A percentile compares a stretch with the other conserved stretches of the same genome.
Conservation (phyloP, 2,797 vertebrate genomes). For the Valencia hispanica region DNA sequence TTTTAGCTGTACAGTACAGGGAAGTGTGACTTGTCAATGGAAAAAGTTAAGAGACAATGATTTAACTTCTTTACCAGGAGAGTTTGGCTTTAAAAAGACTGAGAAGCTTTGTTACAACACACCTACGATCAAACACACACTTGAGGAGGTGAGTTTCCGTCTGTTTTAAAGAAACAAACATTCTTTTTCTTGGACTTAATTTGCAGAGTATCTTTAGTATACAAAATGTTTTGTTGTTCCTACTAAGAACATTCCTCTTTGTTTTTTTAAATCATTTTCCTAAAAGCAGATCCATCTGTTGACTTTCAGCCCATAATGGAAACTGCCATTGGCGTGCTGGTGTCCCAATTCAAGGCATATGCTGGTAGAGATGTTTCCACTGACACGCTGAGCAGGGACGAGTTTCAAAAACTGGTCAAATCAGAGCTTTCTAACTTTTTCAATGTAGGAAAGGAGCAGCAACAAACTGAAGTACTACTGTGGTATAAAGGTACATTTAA, state of each 20-base stretch:
- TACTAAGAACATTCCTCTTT: neutral
- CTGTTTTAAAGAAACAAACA: neutral
- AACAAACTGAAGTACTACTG: neutral
- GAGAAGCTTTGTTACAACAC: neutral
- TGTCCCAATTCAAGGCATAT: conserved; percentile 73
- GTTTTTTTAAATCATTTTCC: too few species aligned
- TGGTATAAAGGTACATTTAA: neutral
- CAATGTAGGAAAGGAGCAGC: conserved; percentile 49
- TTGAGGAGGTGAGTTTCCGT: conserved; percentile 25
- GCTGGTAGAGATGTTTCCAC: conserved; percentile 69
- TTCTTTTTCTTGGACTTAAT: neutral
- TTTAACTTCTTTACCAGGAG: conserved; percentile 23
- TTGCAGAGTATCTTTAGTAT: neutral
- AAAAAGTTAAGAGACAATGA: conserved; percentile 35
- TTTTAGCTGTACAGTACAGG: conserved; percentile 2
- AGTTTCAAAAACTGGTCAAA: conserved; percentile 69
- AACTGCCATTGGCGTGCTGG: conserved; percentile 70
- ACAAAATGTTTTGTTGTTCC: neutral
- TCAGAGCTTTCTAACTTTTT: conserved; percentile 71
- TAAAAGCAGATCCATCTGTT: neutral
- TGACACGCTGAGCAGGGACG: conserved; percentile 72
- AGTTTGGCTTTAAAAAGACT: conserved; percentile 19
- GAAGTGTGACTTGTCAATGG: conserved; percentile 22
- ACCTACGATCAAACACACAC: neutral
- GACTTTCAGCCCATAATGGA: conserved; percentile 58